Evolutionary conservation across 2,113 vertebrate genomes (phyloP).

Genomic region (Mormoops blainvillei): DNA sequence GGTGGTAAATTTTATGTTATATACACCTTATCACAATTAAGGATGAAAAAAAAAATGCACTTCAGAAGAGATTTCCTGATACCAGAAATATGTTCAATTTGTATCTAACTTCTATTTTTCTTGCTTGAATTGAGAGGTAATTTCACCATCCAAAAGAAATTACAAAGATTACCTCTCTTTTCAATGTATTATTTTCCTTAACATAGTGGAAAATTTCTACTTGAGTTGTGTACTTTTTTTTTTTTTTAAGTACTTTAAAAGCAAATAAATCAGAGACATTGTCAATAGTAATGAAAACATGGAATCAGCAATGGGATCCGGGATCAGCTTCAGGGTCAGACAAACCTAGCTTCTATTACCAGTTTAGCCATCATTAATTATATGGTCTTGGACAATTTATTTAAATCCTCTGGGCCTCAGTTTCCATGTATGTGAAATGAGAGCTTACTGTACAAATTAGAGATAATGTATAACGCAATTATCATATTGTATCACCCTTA

Average conservation of each 20-base stretch:
- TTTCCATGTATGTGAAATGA: neutral
- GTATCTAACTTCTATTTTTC: conserved; percentile 81
- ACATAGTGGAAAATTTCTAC: neutral
- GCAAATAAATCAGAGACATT: neutral
- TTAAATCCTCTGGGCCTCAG: neutral
- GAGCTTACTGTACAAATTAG: neutral
- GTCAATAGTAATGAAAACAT: neutral
- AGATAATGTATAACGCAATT: neutral
- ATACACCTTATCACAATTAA: neutral
- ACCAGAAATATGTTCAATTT: conserved; percentile 87
- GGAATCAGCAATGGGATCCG: neutral
- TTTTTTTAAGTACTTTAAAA: neutral
- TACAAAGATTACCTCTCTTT: neutral
- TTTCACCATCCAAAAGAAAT: neutral
- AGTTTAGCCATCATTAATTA: neutral
- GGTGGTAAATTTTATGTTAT: neutral
- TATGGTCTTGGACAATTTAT: neutral
- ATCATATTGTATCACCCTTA: neutral
- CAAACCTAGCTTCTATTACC: neutral
- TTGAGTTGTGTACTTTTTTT: neutral
- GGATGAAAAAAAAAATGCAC: neutral
- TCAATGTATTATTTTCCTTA: neutral
- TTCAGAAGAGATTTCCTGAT: conserved; percentile 17
- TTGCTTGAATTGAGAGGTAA: conserved; percentile 84
- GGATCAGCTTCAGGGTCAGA: neutral